Conservation (phyloP, 2,888 invertebrate species). For the Pyrochroa serraticornis region DNA sequence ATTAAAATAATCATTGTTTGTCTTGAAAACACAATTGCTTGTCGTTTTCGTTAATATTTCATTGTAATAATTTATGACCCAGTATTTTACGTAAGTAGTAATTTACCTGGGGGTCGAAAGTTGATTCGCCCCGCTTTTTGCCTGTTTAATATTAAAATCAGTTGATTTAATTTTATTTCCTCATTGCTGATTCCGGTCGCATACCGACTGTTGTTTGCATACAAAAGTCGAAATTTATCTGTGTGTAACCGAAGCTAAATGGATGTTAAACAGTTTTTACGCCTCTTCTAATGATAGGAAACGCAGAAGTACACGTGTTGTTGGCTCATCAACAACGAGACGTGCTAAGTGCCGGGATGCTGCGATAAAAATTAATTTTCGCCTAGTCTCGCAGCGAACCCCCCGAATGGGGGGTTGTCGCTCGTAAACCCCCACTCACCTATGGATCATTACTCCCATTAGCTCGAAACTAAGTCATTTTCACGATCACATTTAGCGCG, state of each 20-base stretch:
- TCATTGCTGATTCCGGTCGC: slow-evolving; percentile 19
- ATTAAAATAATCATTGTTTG: too few relatives aligned
- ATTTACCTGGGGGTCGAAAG: background rate
- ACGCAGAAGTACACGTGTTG: slow-evolving; percentile 20
- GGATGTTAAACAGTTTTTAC: slow-evolving; percentile 17
- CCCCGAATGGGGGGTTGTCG: background rate
- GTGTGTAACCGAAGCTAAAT: slow-evolving; percentile 8
- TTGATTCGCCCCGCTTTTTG: slow-evolving; percentile 1
- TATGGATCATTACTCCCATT: slow-evolving; percentile 20
- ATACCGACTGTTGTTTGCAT: slow-evolving; percentile 15
- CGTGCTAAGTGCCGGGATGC: slow-evolving; percentile 8
- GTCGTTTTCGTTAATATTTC: too few relatives aligned
- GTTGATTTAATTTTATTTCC: slow-evolving; percentile 21
- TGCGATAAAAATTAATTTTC: slow-evolving; percentile 11
- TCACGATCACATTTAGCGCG: slow-evolving; percentile 16
- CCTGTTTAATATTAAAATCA: slow-evolving; percentile 22
- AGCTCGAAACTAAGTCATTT: slow-evolving; percentile 19
- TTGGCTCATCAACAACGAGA: slow-evolving; percentile 6
- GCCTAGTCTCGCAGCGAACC: too few relatives aligned
- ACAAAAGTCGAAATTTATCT: slow-evolving; percentile 17
- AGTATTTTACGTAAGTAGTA: too few relatives aligned
- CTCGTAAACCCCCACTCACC: slow-evolving; percentile 7
- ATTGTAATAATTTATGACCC: too few relatives aligned
- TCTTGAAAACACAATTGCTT: too few relatives aligned
- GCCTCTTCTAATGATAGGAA: slow-evolving; percentile 1